A percentile compares a stretch with the other conserved stretches of the same genome.
Evolutionary conservation across 2,113 vertebrate genomes (phyloP).

Genomic region (Butorides virescens): DNA sequence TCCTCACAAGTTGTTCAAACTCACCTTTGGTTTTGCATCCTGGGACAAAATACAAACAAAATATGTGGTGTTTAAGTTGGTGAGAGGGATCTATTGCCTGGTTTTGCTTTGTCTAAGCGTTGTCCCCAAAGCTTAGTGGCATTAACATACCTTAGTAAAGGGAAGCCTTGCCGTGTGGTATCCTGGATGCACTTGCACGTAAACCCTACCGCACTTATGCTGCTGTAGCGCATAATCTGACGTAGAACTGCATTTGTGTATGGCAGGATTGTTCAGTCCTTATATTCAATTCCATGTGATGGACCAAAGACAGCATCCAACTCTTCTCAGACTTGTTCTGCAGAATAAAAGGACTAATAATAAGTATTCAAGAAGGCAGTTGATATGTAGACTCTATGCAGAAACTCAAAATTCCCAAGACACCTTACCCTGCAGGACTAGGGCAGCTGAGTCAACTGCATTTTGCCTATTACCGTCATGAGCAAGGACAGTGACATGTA

Average conservation of each 20-base stretch:
- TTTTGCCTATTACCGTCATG: neutral
- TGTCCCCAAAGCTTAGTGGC: neutral
- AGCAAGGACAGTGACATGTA: rapidly evolving
- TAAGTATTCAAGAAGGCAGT: neutral
- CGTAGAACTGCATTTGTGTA: neutral
- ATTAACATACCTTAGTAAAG: neutral
- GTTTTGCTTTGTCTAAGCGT: neutral
- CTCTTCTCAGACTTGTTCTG: neutral
- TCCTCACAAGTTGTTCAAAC: neutral
- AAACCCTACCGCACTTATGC: neutral
- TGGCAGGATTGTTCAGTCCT: neutral
- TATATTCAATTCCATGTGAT: neutral
- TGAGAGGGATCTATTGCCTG: neutral
- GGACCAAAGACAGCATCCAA: neutral
- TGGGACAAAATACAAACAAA: neutral
- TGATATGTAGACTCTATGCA: neutral
- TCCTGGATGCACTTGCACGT: neutral
- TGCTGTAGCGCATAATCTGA: neutral
- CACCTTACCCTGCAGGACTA: neutral
- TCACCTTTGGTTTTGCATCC: neutral
- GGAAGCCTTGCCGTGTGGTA: neutral
- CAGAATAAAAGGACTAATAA: neutral
- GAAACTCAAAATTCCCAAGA: neutral
- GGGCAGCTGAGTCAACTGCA: neutral
- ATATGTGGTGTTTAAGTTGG: neutral